Evolutionary conservation across 2,797 vertebrate genomes (phyloP), one percentile per base, ranked within the genome.

Genomic region (Sphaeramia orbicularis): DNA sequence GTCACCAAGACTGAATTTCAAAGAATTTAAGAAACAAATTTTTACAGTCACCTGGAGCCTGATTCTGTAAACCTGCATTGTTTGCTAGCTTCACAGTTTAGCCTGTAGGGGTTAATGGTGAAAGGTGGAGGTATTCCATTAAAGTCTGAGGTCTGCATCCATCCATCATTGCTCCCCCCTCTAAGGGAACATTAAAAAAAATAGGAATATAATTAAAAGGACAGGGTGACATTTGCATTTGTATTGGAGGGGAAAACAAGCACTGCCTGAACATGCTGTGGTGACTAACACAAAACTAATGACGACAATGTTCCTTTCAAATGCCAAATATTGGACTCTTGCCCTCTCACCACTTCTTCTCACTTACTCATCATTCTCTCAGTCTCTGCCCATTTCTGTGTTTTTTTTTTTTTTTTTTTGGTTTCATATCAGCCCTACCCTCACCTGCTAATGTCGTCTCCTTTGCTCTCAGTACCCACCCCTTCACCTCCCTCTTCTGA

Each of bases 191-290:
- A 52, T 44, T 62, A 15, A 55, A 55, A 72, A n/a, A 63, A 48
- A 54, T 56, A 54, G 36, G 45, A 2, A 54, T 64, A 74, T 71
- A 65, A 78, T 79, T 80, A 77, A 62, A 83, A 80, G 72, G 85
- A 87, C 77, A 78, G 38, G 52, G 45, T 86, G 81, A 78, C 83
- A 89, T 89, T 90, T 89, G 69, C 53, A 79, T 86, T 71, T 71
- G 62, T 71, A 62, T 81, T 45, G 27, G 43, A 60, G 71, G 63
- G 54, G 41, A 42, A 71, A 73, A 77, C 62, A 62, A 71, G 51
- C 10, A 9, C 45, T n/a, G 71, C 55, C 65, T 65, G 57, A 73
- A 63, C 51, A 70, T 15, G 19, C 47, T 62, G 53, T 40, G 40
- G 45, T 78, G 78, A 89, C 83, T 81, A 81, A 86, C 42, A 54